Evolutionary conservation across 2,888 invertebrate species (phyloP).

Genomic region (Perizoma affinitatum): DNA sequence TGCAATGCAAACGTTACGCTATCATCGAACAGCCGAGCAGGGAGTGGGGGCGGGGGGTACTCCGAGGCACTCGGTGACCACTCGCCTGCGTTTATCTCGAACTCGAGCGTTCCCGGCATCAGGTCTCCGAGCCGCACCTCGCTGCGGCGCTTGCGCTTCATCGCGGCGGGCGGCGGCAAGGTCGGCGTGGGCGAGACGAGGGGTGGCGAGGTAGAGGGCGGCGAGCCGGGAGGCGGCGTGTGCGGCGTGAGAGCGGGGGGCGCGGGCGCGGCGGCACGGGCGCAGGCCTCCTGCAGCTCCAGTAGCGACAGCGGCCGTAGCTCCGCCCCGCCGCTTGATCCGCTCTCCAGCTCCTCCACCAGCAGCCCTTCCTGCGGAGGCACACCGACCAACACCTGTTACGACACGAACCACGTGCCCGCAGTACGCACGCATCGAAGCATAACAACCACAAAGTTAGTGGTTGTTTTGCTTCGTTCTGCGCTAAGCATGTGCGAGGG

Average conservation of each 20-base stretch:
- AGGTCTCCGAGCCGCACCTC: slow-evolving; percentile 41
- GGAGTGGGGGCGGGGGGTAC: too few species aligned
- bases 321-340: slow-evolving; percentile 22
- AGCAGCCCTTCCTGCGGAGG: slow-evolving; percentile 57
- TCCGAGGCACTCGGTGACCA: background rate
- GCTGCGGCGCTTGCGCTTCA: slow-evolving; percentile 52
- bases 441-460: too few species aligned
- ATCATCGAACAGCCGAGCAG: too few species aligned
- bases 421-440: too few species aligned
- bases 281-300: slow-evolving; percentile 68
- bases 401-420: too few species aligned
- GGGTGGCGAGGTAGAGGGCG: slow-evolving; percentile 19
- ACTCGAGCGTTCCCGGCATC: slow-evolving; percentile 36
- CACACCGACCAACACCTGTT: too few species aligned
- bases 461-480: too few species aligned
- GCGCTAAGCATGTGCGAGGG: too few species aligned
- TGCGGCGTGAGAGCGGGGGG: slow-evolving; percentile 21
- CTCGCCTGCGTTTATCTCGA: slow-evolving; percentile 51
- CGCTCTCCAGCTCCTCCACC: slow-evolving; percentile 59
- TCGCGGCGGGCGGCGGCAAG: slow-evolving; percentile 26
- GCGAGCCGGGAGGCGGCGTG: slow-evolving; percentile 18
- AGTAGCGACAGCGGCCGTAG: slow-evolving; percentile 57
- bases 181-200: slow-evolving; percentile 19
- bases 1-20: too few species aligned
- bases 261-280: slow-evolving; percentile 52